Conservation (phyloP, 2,888 invertebrate genomes). For the Pecten maximus region DNA sequence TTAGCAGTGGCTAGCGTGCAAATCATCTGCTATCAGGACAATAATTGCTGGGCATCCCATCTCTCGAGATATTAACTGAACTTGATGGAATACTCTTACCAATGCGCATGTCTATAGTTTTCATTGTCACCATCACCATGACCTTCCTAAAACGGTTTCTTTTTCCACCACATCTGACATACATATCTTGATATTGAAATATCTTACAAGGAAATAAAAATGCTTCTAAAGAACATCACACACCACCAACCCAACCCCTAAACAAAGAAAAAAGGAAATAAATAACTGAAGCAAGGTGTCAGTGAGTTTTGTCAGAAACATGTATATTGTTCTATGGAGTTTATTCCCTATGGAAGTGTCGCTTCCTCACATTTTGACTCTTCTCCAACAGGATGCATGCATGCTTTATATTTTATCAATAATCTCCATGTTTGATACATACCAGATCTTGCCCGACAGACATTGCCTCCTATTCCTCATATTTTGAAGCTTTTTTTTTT, state of each 20-base stretch:
- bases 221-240: background rate
- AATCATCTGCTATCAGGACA: conserved; percentile 1
- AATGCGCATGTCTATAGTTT: background rate
- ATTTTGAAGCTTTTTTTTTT: background rate
- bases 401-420: conserved; percentile 3
- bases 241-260: too few relatives aligned
- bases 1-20: conserved; percentile 15
- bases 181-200: background rate
- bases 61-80: conserved; percentile 23
- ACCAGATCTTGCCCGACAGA: background rate
- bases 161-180: background rate
- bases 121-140: background rate
- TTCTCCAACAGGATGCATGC: background rate
- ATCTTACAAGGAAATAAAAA: background rate
- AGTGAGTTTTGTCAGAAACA: background rate
- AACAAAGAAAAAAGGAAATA: too few relatives aligned
- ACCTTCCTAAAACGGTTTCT: background rate
- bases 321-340: background rate
- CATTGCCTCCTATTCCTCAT: background rate
- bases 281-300: background rate
- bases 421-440: conserved; percentile 8
- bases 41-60: background rate
- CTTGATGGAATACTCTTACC: background rate
- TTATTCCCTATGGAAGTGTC: background rate
- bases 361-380: background rate